Conservation (phyloP, 2,888 invertebrate genomes). For the Chelonus formosanus region DNA sequence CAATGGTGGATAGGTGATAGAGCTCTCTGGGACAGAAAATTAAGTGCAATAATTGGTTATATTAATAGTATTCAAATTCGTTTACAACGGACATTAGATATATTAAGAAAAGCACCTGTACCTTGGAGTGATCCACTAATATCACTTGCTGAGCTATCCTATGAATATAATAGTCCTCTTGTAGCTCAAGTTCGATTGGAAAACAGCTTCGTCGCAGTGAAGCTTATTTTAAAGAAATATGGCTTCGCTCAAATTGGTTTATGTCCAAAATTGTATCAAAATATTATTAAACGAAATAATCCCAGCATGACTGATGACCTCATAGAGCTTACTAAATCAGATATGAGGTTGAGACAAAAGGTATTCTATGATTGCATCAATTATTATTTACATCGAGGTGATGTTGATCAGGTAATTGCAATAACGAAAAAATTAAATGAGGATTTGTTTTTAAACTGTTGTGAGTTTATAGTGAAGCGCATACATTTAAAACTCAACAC, state of each 20-base stretch:
- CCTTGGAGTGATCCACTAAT: conserved; percentile 62
- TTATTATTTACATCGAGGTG: conserved; percentile 56
- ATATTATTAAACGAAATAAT: conserved; percentile 56
- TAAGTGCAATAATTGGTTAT: conserved; percentile 51
- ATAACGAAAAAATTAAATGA: conserved; percentile 53
- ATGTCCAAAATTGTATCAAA: conserved; percentile 55
- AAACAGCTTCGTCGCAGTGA: conserved; percentile 61
- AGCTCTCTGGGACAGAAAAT: conserved; percentile 60
- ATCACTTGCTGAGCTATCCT: conserved; percentile 53
- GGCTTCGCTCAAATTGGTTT: conserved; percentile 60
- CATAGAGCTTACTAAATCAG: conserved; percentile 51
- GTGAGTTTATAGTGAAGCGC: conserved; percentile 48
- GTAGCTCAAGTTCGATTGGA: conserved; percentile 59
- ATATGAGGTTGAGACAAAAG: conserved; percentile 47
- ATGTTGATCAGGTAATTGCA: conserved; percentile 52
- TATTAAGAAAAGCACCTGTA: conserved; percentile 59
- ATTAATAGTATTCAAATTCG: conserved; percentile 57
- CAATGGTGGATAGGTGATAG: conserved; percentile 59
- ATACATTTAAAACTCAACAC: conserved; percentile 39
- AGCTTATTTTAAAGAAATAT: conserved; percentile 65
- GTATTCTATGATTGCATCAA: conserved; percentile 54
- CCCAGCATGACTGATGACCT: conserved; percentile 62
- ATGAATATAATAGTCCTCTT: conserved; percentile 57
- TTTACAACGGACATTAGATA: conserved; percentile 54
- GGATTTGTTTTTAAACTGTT: conserved; percentile 49